Conservation (phyloP, 1,140 invertebrate genomes). For the Orussus abietinus region DNA sequence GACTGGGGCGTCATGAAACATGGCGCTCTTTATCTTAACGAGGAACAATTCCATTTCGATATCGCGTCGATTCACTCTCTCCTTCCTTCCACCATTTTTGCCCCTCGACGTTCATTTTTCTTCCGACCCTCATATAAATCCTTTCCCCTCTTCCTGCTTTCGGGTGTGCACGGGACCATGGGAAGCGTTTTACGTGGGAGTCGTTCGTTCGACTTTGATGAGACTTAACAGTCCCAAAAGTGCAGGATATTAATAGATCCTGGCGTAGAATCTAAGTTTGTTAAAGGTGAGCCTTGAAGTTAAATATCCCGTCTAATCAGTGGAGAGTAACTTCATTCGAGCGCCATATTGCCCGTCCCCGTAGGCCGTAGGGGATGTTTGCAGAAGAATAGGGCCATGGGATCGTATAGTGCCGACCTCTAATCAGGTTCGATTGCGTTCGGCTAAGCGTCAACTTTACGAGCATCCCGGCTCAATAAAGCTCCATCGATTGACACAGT, state of each 20-base stretch:
- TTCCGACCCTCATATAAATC: conserved; percentile 16
- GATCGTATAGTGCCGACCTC: conserved; percentile 20
- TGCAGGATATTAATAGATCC: background rate
- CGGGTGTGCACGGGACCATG: no score
- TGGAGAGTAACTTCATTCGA: no score
- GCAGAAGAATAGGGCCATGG: conserved; percentile 6
- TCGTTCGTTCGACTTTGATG: conserved; percentile 13
- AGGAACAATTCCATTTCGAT: no score
- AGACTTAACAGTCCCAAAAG: background rate
- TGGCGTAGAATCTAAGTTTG: no score
- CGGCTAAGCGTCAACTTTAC: conserved; percentile 18
- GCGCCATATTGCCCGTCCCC: background rate
- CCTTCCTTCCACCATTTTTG: conserved; percentile 1
- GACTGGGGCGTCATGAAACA: no score
- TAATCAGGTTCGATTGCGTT: conserved; percentile 22
- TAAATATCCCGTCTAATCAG: no score
- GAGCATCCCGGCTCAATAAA: no score
- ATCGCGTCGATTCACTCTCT: conserved; percentile 7
- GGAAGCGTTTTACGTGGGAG: conserved; percentile 28
- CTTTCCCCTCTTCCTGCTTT: no score
- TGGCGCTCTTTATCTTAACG: no score
- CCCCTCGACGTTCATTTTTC: conserved; percentile 28
- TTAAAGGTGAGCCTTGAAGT: no score
- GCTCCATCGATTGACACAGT: no score
- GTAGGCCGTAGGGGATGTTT: background rate